Percentiles rank a stretch among this genome's conserved stretches.
Evolutionary conservation across 2,113 vertebrate species (phyloP).

Genomic region (Rissa tridactyla): DNA sequence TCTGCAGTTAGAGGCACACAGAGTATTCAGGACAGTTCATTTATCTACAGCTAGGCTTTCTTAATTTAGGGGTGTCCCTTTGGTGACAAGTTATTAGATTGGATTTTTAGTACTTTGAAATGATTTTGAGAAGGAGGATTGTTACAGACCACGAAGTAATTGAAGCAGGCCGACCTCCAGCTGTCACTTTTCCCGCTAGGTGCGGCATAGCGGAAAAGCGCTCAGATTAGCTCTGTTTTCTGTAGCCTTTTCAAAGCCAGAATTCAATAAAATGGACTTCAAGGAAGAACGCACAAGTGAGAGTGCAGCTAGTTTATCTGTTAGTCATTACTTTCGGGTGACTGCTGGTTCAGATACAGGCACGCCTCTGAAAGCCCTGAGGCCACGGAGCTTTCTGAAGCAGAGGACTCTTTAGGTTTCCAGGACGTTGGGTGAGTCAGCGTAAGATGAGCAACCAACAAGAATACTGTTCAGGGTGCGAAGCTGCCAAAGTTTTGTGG

Average conservation of each 20-base stretch:
- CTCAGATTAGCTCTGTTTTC: neutral
- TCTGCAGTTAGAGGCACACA: neutral
- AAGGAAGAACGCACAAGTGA: neutral
- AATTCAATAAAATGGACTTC: neutral
- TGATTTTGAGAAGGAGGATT: conserved; percentile 19
- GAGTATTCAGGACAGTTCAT: neutral
- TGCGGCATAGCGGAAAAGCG: neutral
- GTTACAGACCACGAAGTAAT: conserved; percentile 16
- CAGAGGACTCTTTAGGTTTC: neutral
- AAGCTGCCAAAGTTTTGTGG: neutral
- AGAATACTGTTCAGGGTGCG: neutral
- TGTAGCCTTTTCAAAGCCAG: neutral
- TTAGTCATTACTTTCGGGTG: neutral
- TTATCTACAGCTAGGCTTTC: neutral
- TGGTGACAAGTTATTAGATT: conserved; percentile 18
- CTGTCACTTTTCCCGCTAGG: neutral
- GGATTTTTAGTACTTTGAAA: conserved; percentile 20
- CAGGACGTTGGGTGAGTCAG: neutral
- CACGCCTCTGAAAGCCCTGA: neutral
- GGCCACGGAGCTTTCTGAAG: neutral
- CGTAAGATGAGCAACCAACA: neutral
- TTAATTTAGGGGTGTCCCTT: conserved; percentile 2
- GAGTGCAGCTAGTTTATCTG: neutral
- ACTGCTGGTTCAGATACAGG: neutral
- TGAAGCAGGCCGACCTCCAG: neutral